Base-by-base conservation (phyloP, 2,113 vertebrate genomes). In the Planiliza haematocheilus region DNA sequence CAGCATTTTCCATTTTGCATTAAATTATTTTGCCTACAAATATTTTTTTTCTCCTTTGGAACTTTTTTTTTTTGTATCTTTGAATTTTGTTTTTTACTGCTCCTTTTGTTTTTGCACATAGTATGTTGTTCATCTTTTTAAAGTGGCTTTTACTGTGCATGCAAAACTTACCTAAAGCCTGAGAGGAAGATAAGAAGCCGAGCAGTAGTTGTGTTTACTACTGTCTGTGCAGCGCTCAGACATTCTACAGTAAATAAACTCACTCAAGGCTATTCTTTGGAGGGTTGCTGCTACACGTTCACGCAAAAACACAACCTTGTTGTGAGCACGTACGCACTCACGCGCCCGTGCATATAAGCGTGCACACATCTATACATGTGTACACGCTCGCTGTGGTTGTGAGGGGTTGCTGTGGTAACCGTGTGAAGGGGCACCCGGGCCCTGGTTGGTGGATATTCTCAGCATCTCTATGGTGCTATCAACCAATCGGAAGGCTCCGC, bases 371-470 rank as follows among this genome's bases (percentile, higher is more conserved):
- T 51, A 55, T 64, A 67, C 63, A 66, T 67, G 59, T 65, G 67
- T 66, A 75, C 77, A 78, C 56, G 34, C 76, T 80, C 70, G 4
- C 73, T 39, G 76, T 90, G 84, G 89, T 90, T 92, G 91, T 89
- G 81, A 88, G 72, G 70, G 82, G 93, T 94, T 94, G 89, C 92
- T 90, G 88, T 92, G 92, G 92, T 81, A 92, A 94, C 90, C 56
- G 38, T 90, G 83, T 86, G 73, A 88, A 87, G 89, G 87, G 90
- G 86, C 79, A 88, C 88, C 88, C 51, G 38, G 77, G 60, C 88
- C 84, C 87, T 93, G 91, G 86, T 93, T 93, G 91, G 92, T 89
- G 91, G 89, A 92, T 93, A 93, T 93, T 93, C 87, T 92, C 91
- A 93, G 92, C 89, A 92, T 89, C 89, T 89, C 91, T 88, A 70